phyloP scores from a whole-genome alignment of 2,797 vertebrate species.

The Parauchenoglanis punctatus region DNA sequence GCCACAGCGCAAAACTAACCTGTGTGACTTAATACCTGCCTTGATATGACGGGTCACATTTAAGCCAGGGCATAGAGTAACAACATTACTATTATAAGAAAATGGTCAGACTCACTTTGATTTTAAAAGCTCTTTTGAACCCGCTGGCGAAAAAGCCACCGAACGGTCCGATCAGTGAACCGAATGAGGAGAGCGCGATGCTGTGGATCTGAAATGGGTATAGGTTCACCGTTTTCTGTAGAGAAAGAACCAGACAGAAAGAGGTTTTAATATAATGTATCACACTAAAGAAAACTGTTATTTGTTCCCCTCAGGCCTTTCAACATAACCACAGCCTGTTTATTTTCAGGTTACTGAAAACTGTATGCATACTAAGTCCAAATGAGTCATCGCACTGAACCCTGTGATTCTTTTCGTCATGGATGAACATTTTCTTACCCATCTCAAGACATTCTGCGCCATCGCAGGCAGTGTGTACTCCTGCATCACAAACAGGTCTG shows the following conservation, averaged over 20 bases:
- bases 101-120: slow-evolving; percentile 80
- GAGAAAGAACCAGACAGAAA: slow-evolving; percentile 24
- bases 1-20: too few relatives aligned
- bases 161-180: slow-evolving; percentile 92
- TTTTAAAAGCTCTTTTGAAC: slow-evolving; percentile 98
- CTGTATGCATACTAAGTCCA: neutral
- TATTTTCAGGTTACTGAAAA: neutral
- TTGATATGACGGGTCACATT: neutral
- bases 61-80: neutral
- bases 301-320: neutral
- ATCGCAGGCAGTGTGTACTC: slow-evolving; percentile 84
- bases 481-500: slow-evolving; percentile 88
- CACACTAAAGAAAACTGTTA: neutral
- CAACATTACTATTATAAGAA: neutral
- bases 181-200: slow-evolving; percentile 90
- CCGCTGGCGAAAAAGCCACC: slow-evolving; percentile 98
- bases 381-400: neutral
- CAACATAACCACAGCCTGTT: neutral
- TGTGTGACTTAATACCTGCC: too few relatives aligned
- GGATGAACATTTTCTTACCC: slow-evolving; percentile 74
- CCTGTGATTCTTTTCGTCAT: neutral
- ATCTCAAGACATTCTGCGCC: slow-evolving; percentile 76
- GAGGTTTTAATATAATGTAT: neutral
- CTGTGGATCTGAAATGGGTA: slow-evolving; percentile 97
- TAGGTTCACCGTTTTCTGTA: slow-evolving; percentile 84